These are phyloP conservation scores for Camelus dromedarius DNA, from an alignment of 2,113 vertebrate species.

Conservation along the genomic window DNA sequence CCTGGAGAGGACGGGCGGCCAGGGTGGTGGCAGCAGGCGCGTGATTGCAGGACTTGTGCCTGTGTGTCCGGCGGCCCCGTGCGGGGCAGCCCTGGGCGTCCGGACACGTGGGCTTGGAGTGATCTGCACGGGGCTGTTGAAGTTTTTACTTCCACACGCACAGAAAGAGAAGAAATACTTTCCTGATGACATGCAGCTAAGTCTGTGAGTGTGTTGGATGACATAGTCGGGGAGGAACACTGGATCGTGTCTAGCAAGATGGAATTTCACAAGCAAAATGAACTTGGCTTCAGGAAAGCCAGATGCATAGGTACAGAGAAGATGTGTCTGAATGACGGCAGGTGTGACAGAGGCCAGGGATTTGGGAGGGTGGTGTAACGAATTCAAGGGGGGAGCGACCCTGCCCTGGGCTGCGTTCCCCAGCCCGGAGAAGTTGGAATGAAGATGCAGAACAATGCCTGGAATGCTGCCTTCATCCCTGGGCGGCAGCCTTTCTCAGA, in stretches of 20 bases:
- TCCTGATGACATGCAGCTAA: neutral
- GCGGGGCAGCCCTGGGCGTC: neutral
- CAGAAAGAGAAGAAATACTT: neutral
- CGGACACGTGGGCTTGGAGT: rapidly evolving
- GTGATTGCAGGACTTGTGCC: rapidly evolving
- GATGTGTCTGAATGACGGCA: neutral
- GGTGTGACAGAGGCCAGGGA: rapidly evolving
- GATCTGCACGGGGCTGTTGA: rapidly evolving
- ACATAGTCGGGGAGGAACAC: no score
- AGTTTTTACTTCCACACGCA: neutral
- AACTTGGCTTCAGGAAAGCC: neutral
- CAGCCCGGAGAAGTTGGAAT: rapidly evolving
- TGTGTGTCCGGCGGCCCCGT: rapidly evolving
- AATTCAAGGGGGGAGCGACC: rapidly evolving
- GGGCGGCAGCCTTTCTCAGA: neutral
- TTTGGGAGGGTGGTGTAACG: rapidly evolving
- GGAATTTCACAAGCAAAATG: neutral
- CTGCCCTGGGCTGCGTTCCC: rapidly evolving
- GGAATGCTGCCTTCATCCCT: rapidly evolving
- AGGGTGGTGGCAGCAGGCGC: rapidly evolving
- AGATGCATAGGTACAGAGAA: neutral
- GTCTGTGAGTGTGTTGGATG: rapidly evolving
- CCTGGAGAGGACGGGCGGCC: rapidly evolving
- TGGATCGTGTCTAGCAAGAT: neutral
- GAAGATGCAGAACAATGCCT: neutral